A percentile compares a stretch with the other conserved stretches of the same genome.
Evolutionary conservation across 2,888 invertebrate genomes (phyloP).

Genomic region (Metellina segmentata): DNA sequence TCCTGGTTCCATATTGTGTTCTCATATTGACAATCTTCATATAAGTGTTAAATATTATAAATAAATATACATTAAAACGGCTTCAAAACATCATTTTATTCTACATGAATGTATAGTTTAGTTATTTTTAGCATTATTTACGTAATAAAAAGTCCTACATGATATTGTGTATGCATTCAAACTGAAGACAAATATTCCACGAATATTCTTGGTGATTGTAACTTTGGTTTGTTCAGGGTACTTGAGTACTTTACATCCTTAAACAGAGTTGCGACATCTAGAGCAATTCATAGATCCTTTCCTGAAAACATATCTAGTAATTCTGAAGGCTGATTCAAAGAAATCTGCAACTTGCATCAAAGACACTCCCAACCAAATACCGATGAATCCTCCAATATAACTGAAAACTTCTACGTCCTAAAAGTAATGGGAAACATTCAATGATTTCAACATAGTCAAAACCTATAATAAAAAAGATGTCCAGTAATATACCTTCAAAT

Average conservation of each 20-base stretch:
- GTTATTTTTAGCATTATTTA: too few relatives aligned
- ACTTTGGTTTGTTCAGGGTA: neutral
- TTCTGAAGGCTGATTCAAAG: conserved; percentile 35
- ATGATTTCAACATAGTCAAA: neutral
- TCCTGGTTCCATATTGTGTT: too few relatives aligned
- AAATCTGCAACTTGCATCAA: conserved; percentile 35
- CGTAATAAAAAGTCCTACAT: too few relatives aligned
- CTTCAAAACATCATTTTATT: too few relatives aligned
- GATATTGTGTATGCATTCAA: too few relatives aligned
- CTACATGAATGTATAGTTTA: too few relatives aligned
- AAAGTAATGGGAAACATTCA: neutral
- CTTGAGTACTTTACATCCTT: neutral
- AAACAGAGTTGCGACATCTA: neutral
- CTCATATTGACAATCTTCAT: too few relatives aligned
- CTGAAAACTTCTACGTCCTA: conserved; percentile 44
- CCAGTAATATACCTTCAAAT: neutral
- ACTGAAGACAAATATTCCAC: too few relatives aligned
- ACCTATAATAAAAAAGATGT: neutral
- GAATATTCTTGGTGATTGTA: too few relatives aligned
- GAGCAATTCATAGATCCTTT: conserved; percentile 1
- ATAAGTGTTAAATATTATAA: too few relatives aligned
- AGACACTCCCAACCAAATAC: conserved; percentile 44
- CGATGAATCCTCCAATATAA: conserved; percentile 48
- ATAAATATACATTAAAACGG: too few relatives aligned
- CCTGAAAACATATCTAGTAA: conserved; percentile 26